phyloP scores from a whole-genome alignment of 2,113 vertebrate genomes.

The Morphnarchus princeps region DNA sequence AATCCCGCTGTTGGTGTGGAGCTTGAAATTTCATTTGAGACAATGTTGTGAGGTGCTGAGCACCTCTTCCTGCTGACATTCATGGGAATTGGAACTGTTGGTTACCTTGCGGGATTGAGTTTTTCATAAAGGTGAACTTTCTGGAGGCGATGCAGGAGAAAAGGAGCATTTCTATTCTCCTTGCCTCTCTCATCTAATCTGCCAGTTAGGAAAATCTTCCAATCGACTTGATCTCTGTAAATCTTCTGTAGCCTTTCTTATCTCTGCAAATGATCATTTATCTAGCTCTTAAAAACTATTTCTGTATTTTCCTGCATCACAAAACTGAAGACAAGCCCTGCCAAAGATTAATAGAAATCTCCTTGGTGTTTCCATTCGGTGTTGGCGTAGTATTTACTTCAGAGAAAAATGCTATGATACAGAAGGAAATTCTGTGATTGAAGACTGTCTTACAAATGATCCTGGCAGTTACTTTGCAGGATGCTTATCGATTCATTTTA shows the following conservation, averaged over 20 bases:
- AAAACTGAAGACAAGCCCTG: not conserved
- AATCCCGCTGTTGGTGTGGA: not conserved
- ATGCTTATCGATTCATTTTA: not conserved
- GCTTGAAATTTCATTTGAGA: not conserved
- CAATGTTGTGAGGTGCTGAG: not conserved
- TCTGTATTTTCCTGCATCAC: not conserved
- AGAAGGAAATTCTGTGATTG: not conserved
- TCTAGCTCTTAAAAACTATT: not conserved
- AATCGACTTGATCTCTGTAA: not conserved
- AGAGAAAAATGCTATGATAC: not conserved
- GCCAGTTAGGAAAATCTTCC: not conserved
- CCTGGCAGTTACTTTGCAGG: not conserved
- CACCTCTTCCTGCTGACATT: not conserved
- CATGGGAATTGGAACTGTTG: not conserved
- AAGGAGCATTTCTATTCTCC: not conserved
- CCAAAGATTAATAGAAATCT: not conserved
- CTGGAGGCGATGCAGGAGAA: not conserved
- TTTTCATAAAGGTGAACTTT: not conserved
- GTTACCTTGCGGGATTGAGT: not conserved
- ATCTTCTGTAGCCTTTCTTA: not conserved
- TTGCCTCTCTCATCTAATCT: not conserved
- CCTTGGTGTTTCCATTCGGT: not conserved
- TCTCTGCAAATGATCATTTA: not conserved
- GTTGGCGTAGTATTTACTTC: not conserved
- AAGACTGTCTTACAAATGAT: not conserved